Evolutionary conservation across 1,140 invertebrate species (phyloP).

Genomic region (Papilio aristodemus): DNA sequence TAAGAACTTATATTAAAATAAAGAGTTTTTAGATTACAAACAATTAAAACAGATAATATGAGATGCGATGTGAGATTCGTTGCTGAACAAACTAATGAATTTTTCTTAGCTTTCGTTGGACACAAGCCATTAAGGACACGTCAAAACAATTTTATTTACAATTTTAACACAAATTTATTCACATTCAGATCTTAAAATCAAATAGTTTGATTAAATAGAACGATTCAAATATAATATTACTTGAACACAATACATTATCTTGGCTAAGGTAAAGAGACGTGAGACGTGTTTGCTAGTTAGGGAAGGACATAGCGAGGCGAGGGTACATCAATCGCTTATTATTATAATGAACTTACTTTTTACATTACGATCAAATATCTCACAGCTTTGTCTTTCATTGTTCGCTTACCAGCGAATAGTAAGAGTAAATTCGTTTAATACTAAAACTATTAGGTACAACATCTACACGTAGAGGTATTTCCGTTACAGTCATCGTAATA

Average conservation of each 20-base stretch:
- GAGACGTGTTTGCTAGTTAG: slow-evolving; percentile 44
- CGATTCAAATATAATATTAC: neutral
- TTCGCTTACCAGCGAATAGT: slow-evolving; percentile 74
- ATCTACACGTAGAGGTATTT: slow-evolving; percentile 71
- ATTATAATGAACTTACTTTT: slow-evolving; percentile 75
- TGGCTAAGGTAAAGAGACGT: slow-evolving; percentile 36
- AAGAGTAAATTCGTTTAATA: slow-evolving; percentile 78
- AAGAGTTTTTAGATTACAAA: neutral
- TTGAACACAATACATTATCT: slow-evolving; percentile 32
- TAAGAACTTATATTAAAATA: neutral
- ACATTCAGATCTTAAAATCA: neutral
- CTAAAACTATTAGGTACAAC: slow-evolving; percentile 71
- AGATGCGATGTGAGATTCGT: slow-evolving; percentile 21
- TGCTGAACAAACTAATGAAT: slow-evolving; percentile 11
- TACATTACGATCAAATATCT: slow-evolving; percentile 80
- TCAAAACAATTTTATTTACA: neutral
- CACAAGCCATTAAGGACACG: neutral
- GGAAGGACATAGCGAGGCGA: slow-evolving; percentile 31
- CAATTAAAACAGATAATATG: neutral
- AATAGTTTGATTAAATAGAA: neutral
- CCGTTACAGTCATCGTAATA: slow-evolving; percentile 59
- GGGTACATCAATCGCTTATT: slow-evolving; percentile 52
- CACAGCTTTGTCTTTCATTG: slow-evolving; percentile 82
- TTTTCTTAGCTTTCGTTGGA: neutral
- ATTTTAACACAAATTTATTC: neutral